A percentile compares a stretch with the other conserved stretches of the same genome.
Conservation (phyloP, 2,888 invertebrate genomes). For the Tetragonisca angustula region DNA sequence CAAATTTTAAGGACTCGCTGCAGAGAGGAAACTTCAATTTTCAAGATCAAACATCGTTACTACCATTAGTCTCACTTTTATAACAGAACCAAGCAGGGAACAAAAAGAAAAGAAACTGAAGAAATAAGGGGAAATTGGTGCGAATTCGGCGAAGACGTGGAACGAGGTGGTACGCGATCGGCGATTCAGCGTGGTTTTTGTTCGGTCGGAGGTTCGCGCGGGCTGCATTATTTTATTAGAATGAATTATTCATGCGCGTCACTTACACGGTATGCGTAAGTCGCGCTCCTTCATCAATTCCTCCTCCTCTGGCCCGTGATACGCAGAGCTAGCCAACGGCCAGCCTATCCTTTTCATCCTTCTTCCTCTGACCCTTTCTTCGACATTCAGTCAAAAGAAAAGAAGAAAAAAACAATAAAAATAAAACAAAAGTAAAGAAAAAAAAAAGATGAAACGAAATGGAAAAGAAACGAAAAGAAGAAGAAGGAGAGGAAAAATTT, state of each 20-base stretch:
- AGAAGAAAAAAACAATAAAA: too few relatives aligned
- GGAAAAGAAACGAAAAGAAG: neutral
- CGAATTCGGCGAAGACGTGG: conserved; percentile 38
- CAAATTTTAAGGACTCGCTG: too few relatives aligned
- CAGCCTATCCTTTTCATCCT: conserved; percentile 42
- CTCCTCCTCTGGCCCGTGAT: conserved; percentile 47
- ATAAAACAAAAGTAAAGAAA: too few relatives aligned
- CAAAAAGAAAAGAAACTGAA: neutral
- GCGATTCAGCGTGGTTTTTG: conserved; percentile 67
- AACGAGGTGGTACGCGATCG: conserved; percentile 40
- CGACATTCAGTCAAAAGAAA: neutral
- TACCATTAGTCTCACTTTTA: neutral
- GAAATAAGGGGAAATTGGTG: conserved; percentile 33
- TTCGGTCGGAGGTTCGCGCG: conserved; percentile 56
- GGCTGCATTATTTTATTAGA: conserved; percentile 83
- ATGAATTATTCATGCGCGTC: conserved; percentile 83
- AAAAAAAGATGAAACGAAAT: neutral
- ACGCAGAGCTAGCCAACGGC: conserved; percentile 30
- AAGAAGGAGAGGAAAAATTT: neutral
- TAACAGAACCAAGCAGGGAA: neutral
- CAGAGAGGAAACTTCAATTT: too few relatives aligned
- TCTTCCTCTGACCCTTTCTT: conserved; percentile 26
- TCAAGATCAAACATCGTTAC: too few relatives aligned
- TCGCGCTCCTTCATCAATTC: conserved; percentile 82
- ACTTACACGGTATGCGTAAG: conserved; percentile 83